phyloP scores from a whole-genome alignment of 2,888 invertebrate species.

The Ennomos fuscantarius region DNA sequence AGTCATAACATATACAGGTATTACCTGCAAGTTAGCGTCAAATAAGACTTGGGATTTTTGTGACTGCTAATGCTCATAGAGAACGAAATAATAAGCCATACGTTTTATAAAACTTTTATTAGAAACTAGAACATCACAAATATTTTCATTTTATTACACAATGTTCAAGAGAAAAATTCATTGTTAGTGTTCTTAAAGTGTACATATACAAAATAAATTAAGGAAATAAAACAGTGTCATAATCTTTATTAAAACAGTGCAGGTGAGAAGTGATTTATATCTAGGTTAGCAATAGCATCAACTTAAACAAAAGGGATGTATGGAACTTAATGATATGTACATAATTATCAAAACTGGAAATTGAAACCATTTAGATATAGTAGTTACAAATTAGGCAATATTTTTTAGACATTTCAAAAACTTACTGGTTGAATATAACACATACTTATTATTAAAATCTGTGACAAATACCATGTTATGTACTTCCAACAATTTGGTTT shows the following conservation, averaged over 20 bases:
- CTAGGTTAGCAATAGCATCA: no score
- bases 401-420: no score
- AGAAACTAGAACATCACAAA: constrained; percentile 72
- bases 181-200: constrained; percentile 49
- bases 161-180: constrained; percentile 39
- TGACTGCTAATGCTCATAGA: no score
- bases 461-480: not conserved
- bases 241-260: constrained; percentile 26
- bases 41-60: no score
- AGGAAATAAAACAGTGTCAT: constrained; percentile 37
- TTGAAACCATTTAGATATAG: no score
- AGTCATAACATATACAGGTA: no score
- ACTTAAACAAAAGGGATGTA: no score
- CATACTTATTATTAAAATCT: not conserved
- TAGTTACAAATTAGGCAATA: no score
- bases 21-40: no score
- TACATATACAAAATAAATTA: constrained; percentile 47
- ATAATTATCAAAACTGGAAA: no score
- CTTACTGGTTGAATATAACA: not conserved
- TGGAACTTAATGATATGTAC: no score
- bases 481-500: constrained; percentile 10
- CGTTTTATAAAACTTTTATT: constrained; percentile 61
- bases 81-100: constrained; percentile 21
- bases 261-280: no score
- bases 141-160: constrained; percentile 60